Evolutionary conservation across 2,797 vertebrate species (phyloP).

Genomic region (Ctenosaura bakeri): DNA sequence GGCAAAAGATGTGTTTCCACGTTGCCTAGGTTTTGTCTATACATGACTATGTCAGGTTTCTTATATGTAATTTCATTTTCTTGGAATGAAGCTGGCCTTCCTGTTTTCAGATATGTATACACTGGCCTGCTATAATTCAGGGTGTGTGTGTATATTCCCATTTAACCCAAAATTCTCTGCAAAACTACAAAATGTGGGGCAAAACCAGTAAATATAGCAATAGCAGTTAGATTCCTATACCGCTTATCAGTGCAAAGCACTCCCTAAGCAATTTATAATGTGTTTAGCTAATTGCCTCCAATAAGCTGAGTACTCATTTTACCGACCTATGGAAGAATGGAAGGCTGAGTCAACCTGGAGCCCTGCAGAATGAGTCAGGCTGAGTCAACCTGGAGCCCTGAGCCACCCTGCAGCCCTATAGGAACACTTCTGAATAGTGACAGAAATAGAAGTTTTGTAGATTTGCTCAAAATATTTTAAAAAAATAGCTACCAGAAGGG

Average conservation of each 20-base stretch:
- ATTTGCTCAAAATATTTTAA: not conserved
- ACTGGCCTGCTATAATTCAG: not conserved
- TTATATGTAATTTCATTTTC: conserved; percentile 37
- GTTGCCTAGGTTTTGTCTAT: conserved; percentile 46
- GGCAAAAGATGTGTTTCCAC: conserved; percentile 45
- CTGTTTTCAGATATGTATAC: conserved; percentile 9
- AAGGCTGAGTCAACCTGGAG: too few species aligned
- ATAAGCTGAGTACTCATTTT: too few species aligned
- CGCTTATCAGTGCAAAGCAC: too few species aligned
- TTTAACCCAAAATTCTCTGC: not conserved
- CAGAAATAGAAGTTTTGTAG: not conserved
- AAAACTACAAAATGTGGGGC: not conserved
- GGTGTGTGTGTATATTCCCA: not conserved
- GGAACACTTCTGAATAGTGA: not conserved
- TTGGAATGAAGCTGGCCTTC: conserved; percentile 1
- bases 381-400: too few species aligned
- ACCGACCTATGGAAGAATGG: too few species aligned
- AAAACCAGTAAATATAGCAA: not conserved
- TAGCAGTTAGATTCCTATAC: too few species aligned
- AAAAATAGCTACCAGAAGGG: not conserved
- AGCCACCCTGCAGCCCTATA: too few species aligned
- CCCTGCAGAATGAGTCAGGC: too few species aligned
- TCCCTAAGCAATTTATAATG: too few species aligned
- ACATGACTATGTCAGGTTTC: not conserved
- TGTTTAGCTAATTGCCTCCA: too few species aligned